Evolutionary conservation across 1,140 invertebrate genomes (phyloP).

Genomic region (Orchestia grillus): DNA sequence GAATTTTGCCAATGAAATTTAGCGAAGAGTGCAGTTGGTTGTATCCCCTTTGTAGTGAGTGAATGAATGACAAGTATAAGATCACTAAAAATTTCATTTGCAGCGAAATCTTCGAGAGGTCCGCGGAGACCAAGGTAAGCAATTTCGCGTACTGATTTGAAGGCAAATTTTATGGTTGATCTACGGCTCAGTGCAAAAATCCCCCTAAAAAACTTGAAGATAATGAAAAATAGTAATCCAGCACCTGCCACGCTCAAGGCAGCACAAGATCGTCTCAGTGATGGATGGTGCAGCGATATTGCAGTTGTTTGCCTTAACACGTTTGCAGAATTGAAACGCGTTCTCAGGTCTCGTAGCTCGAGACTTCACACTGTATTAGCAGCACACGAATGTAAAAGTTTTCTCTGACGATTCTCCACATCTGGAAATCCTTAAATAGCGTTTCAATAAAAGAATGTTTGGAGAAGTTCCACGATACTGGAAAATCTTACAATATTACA

Average conservation of each 20-base stretch:
- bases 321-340: background rate
- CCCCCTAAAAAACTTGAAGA: background rate
- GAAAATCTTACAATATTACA: background rate
- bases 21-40: too few species aligned
- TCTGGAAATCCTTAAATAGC: too few species aligned
- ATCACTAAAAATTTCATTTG: background rate
- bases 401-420: background rate
- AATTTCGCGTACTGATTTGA: background rate
- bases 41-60: too few species aligned
- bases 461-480: background rate
- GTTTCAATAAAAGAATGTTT: background rate
- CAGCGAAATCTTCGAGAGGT: background rate
- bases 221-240: conserved; percentile 2
- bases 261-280: background rate
- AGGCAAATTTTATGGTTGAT: background rate
- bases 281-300: conserved; percentile 26
- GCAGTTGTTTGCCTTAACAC: conserved; percentile 26
- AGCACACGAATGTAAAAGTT: background rate
- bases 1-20: too few species aligned
- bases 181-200: background rate
- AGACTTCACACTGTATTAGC: background rate
- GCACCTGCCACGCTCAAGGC: background rate
- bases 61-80: background rate
- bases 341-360: background rate
- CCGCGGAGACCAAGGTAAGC: background rate